Percentiles rank a stretch among this genome's conserved stretches.
Evolutionary conservation across 2,888 invertebrate species (phyloP).

Genomic region (Platycheirus albimanus): DNA sequence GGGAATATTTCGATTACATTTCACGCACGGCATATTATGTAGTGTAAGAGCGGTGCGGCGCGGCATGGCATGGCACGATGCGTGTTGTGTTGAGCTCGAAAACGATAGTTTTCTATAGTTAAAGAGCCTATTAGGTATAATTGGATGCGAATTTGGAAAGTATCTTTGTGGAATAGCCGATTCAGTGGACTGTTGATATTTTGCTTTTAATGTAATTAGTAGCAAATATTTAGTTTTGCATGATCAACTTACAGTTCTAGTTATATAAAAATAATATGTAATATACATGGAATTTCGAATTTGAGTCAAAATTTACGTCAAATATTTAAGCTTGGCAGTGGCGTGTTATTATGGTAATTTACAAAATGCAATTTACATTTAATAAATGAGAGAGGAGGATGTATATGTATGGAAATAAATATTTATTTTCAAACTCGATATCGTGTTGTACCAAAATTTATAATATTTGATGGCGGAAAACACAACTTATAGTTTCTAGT

Average conservation of each 20-base stretch:
- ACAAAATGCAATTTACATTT: no score
- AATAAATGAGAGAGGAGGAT: not conserved
- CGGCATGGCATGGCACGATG: no score
- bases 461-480: no score
- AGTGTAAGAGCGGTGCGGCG: no score
- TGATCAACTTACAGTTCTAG: conserved; percentile 44
- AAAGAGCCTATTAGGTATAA: conserved; percentile 26
- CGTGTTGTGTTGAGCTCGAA: no score
- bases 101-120: conserved; percentile 16
- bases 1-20: conserved; percentile 1
- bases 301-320: not conserved
- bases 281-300: conserved; percentile 29
- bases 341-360: no score
- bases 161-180: conserved; percentile 27
- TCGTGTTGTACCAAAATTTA: no score
- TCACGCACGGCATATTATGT: not conserved
- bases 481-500: no score
- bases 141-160: conserved; percentile 39
- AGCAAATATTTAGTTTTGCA: conserved; percentile 50
- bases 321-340: not conserved
- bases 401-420: no score
- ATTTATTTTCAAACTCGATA: no score
- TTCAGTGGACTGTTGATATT: conserved; percentile 11
- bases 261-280: no score
- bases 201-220: conserved; percentile 43